Conservation (phyloP, 2,113 vertebrate genomes). For the Rhinoderma darwinii region DNA sequence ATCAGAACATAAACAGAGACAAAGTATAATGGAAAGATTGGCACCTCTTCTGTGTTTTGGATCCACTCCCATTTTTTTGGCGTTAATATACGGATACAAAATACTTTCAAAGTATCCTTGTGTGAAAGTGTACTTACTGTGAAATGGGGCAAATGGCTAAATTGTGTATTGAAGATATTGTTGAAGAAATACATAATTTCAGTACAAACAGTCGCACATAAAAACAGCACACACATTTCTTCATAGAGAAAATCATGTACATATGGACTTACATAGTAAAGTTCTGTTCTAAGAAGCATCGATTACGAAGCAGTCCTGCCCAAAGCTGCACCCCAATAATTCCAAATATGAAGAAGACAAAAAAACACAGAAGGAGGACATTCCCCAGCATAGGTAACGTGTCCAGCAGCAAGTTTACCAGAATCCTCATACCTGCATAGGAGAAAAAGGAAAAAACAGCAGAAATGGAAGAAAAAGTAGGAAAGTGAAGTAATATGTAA, state of each 20-base stretch:
- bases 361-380: slow-evolving; percentile 82
- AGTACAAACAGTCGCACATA: not conserved
- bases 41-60: no score
- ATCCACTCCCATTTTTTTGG: no score
- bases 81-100: no score
- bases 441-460: slow-evolving; percentile 56
- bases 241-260: not conserved
- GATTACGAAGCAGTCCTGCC: slow-evolving; percentile 81
- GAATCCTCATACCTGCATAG: slow-evolving; percentile 79
- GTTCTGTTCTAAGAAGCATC: slow-evolving; percentile 83
- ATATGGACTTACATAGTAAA: slow-evolving; percentile 78
- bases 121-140: no score
- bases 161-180: not conserved
- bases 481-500: not conserved
- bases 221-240: not conserved
- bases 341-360: slow-evolving; percentile 85
- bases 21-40: no score
- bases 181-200: not conserved
- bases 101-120: no score
- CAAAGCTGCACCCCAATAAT: slow-evolving; percentile 84
- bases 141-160: not conserved
- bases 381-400: slow-evolving; percentile 84
- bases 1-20: no score
- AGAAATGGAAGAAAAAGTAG: not conserved
- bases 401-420: slow-evolving; percentile 83